phyloP scores from a whole-genome alignment of 1,140 invertebrate genomes.

The Metaphire vulgaris region DNA sequence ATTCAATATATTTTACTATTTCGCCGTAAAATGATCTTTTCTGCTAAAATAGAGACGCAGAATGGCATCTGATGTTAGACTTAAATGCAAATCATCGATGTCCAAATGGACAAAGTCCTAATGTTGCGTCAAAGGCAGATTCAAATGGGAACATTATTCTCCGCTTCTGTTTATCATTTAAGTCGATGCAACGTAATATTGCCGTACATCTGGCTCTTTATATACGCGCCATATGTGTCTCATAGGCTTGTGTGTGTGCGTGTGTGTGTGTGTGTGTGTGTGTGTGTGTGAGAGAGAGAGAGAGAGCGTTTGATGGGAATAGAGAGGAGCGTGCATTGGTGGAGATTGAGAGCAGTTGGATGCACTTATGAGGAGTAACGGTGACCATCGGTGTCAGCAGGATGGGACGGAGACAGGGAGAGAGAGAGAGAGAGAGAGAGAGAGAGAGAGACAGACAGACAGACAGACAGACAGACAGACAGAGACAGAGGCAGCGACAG shows the following conservation, averaged over 20 bases:
- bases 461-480: not conserved
- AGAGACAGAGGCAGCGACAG: not conserved
- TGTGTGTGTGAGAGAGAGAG: not conserved
- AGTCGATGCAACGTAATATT: too few relatives aligned
- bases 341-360: not conserved
- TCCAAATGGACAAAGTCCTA: not conserved
- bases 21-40: too few relatives aligned
- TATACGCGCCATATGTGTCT: too few relatives aligned
- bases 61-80: slow-evolving; percentile 3
- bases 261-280: too few relatives aligned
- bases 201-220: too few relatives aligned
- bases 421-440: not conserved
- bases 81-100: not conserved
- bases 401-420: not conserved
- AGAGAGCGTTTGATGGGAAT: not conserved
- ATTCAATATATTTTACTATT: not conserved
- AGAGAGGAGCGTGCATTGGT: not conserved
- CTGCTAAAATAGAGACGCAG: too few relatives aligned
- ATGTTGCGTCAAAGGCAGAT: too few relatives aligned
- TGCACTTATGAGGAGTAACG: not conserved
- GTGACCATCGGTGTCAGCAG: not conserved
- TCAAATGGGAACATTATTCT: too few relatives aligned
- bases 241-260: too few relatives aligned
- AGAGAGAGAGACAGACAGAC: not conserved
- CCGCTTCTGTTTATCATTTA: too few relatives aligned